Base-by-base conservation (phyloP, 2,113 vertebrate genomes). In the Pygathrix nemaeus region DNA sequence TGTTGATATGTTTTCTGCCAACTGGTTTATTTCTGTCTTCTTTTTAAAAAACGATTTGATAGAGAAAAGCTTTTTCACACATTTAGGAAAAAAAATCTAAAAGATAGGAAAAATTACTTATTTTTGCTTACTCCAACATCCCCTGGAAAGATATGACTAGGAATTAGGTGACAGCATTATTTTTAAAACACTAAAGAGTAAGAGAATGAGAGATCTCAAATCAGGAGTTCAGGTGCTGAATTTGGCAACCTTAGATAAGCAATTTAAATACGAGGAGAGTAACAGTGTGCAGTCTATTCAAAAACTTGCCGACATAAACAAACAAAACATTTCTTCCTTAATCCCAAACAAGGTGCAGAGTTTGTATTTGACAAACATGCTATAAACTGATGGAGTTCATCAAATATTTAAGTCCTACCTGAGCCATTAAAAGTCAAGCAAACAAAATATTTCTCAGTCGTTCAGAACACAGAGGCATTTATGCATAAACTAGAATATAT, bases 51-150 rank as follows among this genome's bases (percentile, higher is more conserved):
- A 64, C 3, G 50, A 20, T 38, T 93, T 96, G 20, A 72, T 55
- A 23, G n/a, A 87, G 84, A 94, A 35, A 78, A 73, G 23, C 0
- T 73, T 98, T 86, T 92, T 55, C 59, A 88, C 21, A 59, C 52
- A 30, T 95, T 97, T 45, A 55, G 30, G 5, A 73, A 40, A 48
- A 40, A 35, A 55, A 57, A 75, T 45, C 20, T 61, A 68, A 76
- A 80, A 75, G 18, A 70, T 61, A 38, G 3, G 2, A 30, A 79
- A 32, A 14, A 68, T 52, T 79, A 89, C 52, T 64, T 43, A 45
- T 13, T 87, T 95, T 82, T 93, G 17, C 18, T 94, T 84, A 14
- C 32, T 92, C 4, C 18, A 45, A 43, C 21, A 72, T 68, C 30
- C 40, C 88, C 66, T 61, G 25, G 25, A 93, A 90, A 85, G 43